phyloP scores from a whole-genome alignment of 2,797 vertebrate genomes.

The Clarias fuscus region DNA sequence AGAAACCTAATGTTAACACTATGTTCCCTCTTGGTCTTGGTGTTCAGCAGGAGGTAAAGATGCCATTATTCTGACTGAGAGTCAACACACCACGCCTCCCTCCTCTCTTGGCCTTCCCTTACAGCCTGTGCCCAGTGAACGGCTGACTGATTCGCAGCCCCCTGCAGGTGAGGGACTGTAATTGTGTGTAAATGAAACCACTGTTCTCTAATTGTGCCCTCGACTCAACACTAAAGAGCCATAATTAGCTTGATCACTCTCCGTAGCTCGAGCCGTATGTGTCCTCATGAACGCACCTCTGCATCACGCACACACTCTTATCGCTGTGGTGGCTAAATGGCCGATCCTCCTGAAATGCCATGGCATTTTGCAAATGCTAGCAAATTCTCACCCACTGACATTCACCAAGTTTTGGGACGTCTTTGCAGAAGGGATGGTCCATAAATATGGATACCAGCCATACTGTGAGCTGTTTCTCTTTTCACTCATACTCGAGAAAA shows the following conservation, averaged over 20 bases:
- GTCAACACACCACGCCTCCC: conserved; percentile 75
- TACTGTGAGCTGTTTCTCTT: conserved; percentile 64
- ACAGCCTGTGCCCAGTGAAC: conserved; percentile 59
- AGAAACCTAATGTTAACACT: conserved; percentile 26
- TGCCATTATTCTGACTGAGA: conserved; percentile 71
- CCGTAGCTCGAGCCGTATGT: conserved; percentile 49
- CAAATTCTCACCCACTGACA: conserved; percentile 79
- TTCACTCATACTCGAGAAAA: conserved; percentile 47
- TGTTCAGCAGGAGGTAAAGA: conserved; percentile 81
- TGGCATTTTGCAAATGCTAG: conserved; percentile 84
- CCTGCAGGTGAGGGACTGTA: conserved; percentile 76
- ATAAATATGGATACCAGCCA: conserved; percentile 78
- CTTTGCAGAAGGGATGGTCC: conserved; percentile 55
- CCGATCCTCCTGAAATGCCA: conserved; percentile 78
- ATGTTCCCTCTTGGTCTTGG: conserved; percentile 28
- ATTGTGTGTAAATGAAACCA: conserved; percentile 61
- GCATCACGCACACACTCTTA: conserved; percentile 62
- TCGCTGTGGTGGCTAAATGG: conserved; percentile 66
- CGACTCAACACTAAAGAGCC: conserved; percentile 58
- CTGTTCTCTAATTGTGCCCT: conserved; percentile 58
- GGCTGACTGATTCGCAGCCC: conserved; percentile 59
- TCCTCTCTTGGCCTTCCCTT: conserved; percentile 66
- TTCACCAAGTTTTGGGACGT: conserved; percentile 77
- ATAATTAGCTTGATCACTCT: conserved; percentile 66
- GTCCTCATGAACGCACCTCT: conserved; percentile 64